These are phyloP conservation scores for Eupithecia exiguata DNA, from an alignment of 2,888 invertebrate genomes.

Conservation along the genomic window DNA sequence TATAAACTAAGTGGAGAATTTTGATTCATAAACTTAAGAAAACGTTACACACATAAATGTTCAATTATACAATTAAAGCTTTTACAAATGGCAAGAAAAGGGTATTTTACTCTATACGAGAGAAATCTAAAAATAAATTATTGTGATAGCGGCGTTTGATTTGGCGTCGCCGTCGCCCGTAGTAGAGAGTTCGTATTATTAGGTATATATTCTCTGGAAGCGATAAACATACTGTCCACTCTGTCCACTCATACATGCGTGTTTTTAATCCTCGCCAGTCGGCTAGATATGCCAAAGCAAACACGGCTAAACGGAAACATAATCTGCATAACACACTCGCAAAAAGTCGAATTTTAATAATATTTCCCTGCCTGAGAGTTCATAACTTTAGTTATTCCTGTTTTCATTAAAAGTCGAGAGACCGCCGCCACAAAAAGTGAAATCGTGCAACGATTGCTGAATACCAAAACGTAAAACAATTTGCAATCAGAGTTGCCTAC, in stretches of 20 bases:
- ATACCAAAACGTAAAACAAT: slow-evolving; percentile 69
- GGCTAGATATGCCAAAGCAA: neutral
- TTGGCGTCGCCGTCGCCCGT: neutral
- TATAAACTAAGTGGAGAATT: neutral
- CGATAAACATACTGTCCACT: neutral
- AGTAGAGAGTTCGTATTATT: too few species aligned
- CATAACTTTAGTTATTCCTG: slow-evolving; percentile 37
- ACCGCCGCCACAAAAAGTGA: slow-evolving; percentile 46
- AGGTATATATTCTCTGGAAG: neutral
- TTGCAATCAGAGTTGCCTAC: slow-evolving; percentile 68
- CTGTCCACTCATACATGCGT: neutral
- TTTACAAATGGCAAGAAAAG: too few species aligned
- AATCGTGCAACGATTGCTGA: slow-evolving; percentile 58
- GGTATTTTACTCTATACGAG: too few species aligned
- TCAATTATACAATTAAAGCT: too few species aligned
- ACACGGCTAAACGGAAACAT: neutral
- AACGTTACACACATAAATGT: too few species aligned
- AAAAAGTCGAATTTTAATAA: slow-evolving; percentile 1
- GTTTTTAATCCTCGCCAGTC: neutral
- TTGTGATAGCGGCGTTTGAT: too few species aligned
- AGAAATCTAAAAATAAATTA: too few species aligned
- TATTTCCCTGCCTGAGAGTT: slow-evolving; percentile 20
- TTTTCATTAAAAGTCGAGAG: slow-evolving; percentile 45
- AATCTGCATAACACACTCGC: neutral
- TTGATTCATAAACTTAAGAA: too few species aligned